Evolutionary conservation across 2,113 vertebrate genomes (phyloP).

Genomic region (Cichladusa arquata): DNA sequence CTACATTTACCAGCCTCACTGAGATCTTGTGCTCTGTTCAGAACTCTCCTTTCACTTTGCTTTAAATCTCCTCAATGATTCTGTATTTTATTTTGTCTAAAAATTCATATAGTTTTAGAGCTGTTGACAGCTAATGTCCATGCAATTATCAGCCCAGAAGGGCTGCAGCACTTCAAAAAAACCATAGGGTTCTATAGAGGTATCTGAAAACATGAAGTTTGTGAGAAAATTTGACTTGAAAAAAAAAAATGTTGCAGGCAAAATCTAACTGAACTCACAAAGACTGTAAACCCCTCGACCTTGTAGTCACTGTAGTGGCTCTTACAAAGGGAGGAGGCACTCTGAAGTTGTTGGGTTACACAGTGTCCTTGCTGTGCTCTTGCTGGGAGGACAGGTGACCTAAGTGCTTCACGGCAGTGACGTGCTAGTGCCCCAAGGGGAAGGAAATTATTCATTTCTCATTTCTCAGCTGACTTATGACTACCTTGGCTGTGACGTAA

Average conservation of each 20-base stretch:
- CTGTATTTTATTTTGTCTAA: background rate
- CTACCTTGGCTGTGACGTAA: background rate
- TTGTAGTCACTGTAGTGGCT: background rate
- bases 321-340: background rate
- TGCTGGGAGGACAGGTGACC: background rate
- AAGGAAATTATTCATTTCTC: conserved; percentile 43
- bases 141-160: background rate
- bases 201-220: background rate
- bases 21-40: background rate
- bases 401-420: background rate
- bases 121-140: background rate
- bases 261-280: background rate
- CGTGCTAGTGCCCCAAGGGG: background rate
- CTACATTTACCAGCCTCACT: background rate
- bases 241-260: background rate
- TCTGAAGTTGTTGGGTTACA: background rate
- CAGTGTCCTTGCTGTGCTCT: background rate
- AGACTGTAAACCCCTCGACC: rapidly evolving
- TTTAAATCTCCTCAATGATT: background rate
- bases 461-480: background rate
- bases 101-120: background rate
- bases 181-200: background rate
- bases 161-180: background rate
- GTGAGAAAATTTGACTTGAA: background rate
- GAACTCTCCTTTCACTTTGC: background rate